phyloP scores from a whole-genome alignment of 53 echinoderm and acorn worm genomes.

The Paracentrotus lividus region DNA sequence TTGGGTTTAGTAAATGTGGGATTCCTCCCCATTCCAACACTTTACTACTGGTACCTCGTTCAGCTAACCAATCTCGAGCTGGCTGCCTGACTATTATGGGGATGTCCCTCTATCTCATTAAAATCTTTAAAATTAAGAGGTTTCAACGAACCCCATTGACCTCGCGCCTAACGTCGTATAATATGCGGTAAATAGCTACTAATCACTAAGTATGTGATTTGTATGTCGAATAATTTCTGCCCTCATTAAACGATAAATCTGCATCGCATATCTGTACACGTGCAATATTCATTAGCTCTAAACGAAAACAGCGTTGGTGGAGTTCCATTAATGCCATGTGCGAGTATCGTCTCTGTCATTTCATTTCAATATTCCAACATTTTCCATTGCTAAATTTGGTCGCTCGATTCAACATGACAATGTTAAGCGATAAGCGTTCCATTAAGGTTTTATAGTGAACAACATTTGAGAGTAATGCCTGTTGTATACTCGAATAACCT shows the following conservation, averaged over 20 bases:
- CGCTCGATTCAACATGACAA: constrained; percentile 1
- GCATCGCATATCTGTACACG: neutral
- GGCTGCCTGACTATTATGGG: no score
- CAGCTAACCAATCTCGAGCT: no score
- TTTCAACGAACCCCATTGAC: neutral
- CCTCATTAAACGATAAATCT: neutral
- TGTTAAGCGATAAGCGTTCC: neutral
- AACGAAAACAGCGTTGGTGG: constrained; percentile 16
- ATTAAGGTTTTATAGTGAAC: neutral
- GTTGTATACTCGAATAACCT: neutral
- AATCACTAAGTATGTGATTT: constrained; percentile 21
- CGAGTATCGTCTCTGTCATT: neutral
- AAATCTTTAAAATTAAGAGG: neutral
- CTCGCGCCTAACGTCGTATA: neutral
- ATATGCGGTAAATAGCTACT: neutral
- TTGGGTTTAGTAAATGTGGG: no score
- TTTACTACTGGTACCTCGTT: no score
- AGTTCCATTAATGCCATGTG: neutral
- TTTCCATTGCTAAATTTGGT: neutral
- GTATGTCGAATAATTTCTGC: neutral
- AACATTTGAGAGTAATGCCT: neutral
- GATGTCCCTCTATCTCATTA: no score
- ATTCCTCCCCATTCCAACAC: no score
- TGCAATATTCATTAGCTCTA: constrained; percentile 19
- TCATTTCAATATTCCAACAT: neutral